Evolutionary conservation across 2,888 invertebrate species (phyloP).

Genomic region (Andricus curvator): DNA sequence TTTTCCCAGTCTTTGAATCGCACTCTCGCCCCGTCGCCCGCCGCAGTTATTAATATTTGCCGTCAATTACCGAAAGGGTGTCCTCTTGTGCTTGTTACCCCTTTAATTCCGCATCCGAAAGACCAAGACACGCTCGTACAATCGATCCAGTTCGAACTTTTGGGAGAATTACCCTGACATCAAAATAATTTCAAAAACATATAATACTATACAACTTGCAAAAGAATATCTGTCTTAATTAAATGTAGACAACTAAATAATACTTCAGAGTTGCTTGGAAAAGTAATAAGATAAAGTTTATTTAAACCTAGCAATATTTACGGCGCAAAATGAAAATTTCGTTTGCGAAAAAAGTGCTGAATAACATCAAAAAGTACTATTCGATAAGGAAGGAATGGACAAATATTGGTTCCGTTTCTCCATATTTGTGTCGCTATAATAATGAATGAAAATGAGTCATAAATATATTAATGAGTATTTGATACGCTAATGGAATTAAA

Average conservation of each 20-base stretch:
- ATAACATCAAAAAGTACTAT: too few relatives aligned
- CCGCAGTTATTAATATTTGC: slow-evolving; percentile 77
- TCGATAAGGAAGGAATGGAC: too few relatives aligned
- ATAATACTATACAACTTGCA: background rate
- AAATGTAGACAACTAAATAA: background rate
- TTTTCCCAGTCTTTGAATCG: slow-evolving; percentile 69
- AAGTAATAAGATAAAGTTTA: background rate
- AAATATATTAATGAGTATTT: too few relatives aligned
- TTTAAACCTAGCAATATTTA: too few relatives aligned
- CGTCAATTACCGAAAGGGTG: slow-evolving; percentile 74
- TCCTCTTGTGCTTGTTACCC: slow-evolving; percentile 62
- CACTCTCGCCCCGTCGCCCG: slow-evolving; percentile 61
- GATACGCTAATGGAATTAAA: too few relatives aligned
- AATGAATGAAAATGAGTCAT: too few relatives aligned
- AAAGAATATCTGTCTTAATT: background rate
- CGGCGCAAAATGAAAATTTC: too few relatives aligned
- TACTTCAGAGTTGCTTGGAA: too few relatives aligned
- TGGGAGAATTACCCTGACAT: background rate
- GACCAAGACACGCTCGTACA: slow-evolving; percentile 70
- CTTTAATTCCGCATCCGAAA: slow-evolving; percentile 71
- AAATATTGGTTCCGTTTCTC: too few relatives aligned
- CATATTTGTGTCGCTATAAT: too few relatives aligned
- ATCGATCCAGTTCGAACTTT: slow-evolving; percentile 56
- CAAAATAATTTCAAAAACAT: background rate
- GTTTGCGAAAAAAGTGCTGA: too few relatives aligned